Percentiles rank a stretch among this genome's conserved stretches.
phyloP scores from a whole-genome alignment of 2,113 vertebrate species.

The Chloropsis hardwickii region DNA sequence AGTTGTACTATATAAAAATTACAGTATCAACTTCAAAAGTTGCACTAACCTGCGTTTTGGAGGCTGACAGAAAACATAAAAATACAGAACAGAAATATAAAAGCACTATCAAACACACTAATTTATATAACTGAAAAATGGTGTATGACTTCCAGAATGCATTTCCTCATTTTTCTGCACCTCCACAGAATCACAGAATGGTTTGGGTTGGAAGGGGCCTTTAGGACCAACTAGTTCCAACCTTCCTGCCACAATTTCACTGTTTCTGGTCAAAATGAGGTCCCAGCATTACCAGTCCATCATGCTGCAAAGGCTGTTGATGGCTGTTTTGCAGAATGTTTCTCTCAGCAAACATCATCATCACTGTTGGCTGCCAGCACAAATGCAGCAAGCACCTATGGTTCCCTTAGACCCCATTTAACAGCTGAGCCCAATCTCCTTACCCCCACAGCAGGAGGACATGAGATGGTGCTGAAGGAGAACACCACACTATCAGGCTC shows the following conservation, averaged over 20 bases:
- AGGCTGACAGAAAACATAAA: neutral
- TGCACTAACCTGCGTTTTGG: neutral
- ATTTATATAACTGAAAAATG: neutral
- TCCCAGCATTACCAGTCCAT: neutral
- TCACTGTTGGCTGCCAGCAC: neutral
- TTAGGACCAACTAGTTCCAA: neutral
- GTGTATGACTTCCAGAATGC: accelerated
- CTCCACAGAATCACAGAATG: neutral
- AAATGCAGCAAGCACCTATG: neutral
- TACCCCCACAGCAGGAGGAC: too few relatives aligned
- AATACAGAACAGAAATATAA: neutral
- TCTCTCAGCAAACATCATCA: neutral
- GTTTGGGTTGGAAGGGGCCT: neutral
- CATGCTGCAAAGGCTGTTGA: neutral
- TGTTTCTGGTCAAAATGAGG: neutral
- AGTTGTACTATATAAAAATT: neutral
- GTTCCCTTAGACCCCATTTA: neutral
- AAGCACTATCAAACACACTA: neutral
- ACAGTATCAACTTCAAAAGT: neutral
- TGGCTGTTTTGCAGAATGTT: neutral
- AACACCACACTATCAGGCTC: accelerated
- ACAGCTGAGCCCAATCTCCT: neutral
- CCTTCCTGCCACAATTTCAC: neutral
- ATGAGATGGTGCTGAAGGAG: neutral
- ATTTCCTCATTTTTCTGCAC: neutral